A percentile compares a stretch with the other conserved stretches of the same genome.
Conservation (phyloP, 2,888 invertebrate genomes). For the Ditylenchus weischeri region DNA sequence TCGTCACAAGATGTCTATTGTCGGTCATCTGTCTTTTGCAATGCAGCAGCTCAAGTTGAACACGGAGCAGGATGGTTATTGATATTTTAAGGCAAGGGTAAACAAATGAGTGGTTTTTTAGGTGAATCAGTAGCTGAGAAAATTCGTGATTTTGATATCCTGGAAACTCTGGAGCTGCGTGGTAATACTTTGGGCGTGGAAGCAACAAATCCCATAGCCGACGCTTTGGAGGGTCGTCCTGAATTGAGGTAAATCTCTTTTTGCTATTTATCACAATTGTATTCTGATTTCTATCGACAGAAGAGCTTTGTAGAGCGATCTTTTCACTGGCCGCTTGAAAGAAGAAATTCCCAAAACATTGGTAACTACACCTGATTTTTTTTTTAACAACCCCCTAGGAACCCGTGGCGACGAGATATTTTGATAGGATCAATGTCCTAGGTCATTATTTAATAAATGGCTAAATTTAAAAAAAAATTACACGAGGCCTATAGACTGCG, state of each 20-base stretch:
- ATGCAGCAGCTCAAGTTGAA: constrained; percentile 29
- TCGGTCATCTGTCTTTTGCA: constrained; percentile 15
- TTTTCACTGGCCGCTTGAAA: constrained; percentile 92
- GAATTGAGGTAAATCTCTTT: not conserved
- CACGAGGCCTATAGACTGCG: too few species aligned
- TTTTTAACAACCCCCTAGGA: too few species aligned
- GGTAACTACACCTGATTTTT: constrained; percentile 62
- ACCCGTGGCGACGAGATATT: too few species aligned
- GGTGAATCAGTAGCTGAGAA: constrained; percentile 35
- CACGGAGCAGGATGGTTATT: constrained; percentile 25
- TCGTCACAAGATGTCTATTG: too few species aligned
- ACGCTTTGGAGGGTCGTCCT: constrained; percentile 17
- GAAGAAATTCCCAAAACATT: constrained; percentile 88
- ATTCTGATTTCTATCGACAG: constrained; percentile 42
- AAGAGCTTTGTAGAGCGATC: constrained; percentile 85
- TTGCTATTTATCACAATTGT: too few species aligned
- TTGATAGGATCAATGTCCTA: too few species aligned
- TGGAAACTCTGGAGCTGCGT: constrained; percentile 43
- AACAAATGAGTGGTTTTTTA: constrained; percentile 20
- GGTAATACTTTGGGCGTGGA: constrained; percentile 51
- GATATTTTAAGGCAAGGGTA: not conserved
- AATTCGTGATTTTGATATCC: constrained; percentile 27
- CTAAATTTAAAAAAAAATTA: too few species aligned
- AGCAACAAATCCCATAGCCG: constrained; percentile 37
- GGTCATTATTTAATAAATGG: too few species aligned